phyloP scores from a whole-genome alignment of 2,797 vertebrate species.

The Platalea minor region DNA sequence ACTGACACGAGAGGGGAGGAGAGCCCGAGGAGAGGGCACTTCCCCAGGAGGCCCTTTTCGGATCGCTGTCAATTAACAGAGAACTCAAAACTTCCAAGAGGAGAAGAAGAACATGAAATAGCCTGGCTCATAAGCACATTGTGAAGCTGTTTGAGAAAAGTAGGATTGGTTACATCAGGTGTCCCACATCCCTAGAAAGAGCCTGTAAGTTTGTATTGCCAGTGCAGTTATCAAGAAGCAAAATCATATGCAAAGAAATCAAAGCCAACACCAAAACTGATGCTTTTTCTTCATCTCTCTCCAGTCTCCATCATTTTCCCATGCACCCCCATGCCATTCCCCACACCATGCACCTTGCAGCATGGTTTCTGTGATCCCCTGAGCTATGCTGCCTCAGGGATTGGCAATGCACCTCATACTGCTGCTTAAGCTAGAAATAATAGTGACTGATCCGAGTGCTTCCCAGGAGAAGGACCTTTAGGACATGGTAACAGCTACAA shows the following conservation, averaged over 20 bases:
- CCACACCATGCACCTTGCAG: neutral
- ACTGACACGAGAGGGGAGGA: neutral
- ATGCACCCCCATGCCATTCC: too few relatives aligned
- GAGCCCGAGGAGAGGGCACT: neutral
- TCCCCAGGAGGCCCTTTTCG: neutral
- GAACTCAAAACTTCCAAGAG: neutral
- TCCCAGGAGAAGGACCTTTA: neutral
- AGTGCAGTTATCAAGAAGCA: neutral
- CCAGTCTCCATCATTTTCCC: neutral
- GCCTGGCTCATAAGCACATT: neutral
- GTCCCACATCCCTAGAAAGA: neutral
- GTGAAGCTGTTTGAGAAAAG: neutral
- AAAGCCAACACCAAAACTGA: neutral
- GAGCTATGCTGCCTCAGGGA: neutral
- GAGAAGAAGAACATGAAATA: neutral
- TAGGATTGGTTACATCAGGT: neutral
- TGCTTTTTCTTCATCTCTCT: neutral
- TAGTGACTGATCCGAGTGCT: neutral
- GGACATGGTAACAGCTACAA: neutral
- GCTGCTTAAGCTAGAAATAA: neutral
- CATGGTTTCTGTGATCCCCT: neutral
- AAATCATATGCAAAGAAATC: neutral
- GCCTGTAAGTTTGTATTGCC: neutral
- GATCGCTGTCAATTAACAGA: neutral
- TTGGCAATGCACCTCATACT: rapidly evolving